These are phyloP conservation scores for Tragulus kanchil DNA, from an alignment of 2,113 vertebrate species.

Conservation along the genomic window DNA sequence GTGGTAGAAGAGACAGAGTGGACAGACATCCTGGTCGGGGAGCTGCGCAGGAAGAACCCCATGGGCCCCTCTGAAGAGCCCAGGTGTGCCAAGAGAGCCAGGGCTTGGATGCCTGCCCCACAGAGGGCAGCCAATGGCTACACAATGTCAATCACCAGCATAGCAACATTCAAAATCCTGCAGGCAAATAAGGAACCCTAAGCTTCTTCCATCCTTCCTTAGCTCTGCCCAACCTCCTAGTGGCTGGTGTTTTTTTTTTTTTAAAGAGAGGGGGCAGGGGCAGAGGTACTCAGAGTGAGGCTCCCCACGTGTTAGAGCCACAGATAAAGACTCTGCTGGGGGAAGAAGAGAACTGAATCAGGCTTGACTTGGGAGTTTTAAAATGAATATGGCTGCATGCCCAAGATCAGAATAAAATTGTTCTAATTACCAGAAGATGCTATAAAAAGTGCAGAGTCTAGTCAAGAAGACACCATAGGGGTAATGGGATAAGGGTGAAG, in stretches of 20 bases:
- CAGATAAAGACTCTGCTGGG: neutral
- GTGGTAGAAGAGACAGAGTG: neutral
- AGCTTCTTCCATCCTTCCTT: neutral
- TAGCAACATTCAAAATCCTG: neutral
- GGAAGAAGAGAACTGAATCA: neutral
- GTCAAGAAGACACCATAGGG: neutral
- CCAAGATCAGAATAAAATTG: constrained; percentile 15
- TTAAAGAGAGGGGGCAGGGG: neutral
- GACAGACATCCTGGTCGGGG: neutral
- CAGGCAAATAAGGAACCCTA: neutral
- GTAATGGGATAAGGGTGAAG: neutral
- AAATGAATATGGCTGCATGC: neutral
- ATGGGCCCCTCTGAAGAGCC: neutral
- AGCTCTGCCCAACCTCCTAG: neutral
- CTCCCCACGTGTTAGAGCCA: neutral
- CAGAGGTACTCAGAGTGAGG: neutral
- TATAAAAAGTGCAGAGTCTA: neutral
- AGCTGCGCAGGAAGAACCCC: neutral
- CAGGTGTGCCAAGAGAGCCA: neutral
- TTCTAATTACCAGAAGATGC: neutral
- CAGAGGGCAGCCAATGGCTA: neutral
- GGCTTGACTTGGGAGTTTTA: neutral
- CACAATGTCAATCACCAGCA: neutral
- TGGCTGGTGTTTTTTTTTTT: neutral
- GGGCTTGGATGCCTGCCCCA: neutral